Evolutionary conservation across 35 echinoderm and acorn worm genomes (phyloP).

Genomic region (Lytechinus variegatus): DNA sequence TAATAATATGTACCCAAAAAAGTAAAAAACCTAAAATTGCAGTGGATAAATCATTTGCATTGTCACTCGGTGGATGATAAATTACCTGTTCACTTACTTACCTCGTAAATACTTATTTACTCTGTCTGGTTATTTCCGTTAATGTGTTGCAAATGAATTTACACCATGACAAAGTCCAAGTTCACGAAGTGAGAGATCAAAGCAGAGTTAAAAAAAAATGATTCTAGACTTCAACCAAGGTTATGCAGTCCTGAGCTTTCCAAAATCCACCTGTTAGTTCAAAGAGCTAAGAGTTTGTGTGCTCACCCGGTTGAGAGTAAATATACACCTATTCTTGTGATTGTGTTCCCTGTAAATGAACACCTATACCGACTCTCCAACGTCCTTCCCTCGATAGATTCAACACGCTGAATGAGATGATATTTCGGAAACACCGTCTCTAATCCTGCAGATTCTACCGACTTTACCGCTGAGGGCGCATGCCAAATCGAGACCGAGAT

Average conservation of each 20-base stretch:
- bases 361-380: background rate
- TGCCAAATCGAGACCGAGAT: background rate
- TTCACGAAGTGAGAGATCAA: background rate
- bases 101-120: background rate
- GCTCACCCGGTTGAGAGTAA: background rate
- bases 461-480: background rate
- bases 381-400: background rate
- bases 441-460: background rate
- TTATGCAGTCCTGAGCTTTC: background rate
- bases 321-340: background rate
- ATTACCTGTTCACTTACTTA: background rate
- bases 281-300: background rate
- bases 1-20: background rate
- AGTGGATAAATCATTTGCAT: background rate
- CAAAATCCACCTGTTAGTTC: background rate
- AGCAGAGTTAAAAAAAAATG: background rate
- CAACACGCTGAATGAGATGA: background rate
- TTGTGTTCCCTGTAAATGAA: background rate
- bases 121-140: background rate
- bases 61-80: background rate
- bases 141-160: constrained; percentile 13
- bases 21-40: background rate
- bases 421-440: background rate
- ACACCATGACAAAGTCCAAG: background rate
- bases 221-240: background rate